Evolutionary conservation across 2,113 vertebrate species (phyloP).

Genomic region (Hirundichthys speculiger): DNA sequence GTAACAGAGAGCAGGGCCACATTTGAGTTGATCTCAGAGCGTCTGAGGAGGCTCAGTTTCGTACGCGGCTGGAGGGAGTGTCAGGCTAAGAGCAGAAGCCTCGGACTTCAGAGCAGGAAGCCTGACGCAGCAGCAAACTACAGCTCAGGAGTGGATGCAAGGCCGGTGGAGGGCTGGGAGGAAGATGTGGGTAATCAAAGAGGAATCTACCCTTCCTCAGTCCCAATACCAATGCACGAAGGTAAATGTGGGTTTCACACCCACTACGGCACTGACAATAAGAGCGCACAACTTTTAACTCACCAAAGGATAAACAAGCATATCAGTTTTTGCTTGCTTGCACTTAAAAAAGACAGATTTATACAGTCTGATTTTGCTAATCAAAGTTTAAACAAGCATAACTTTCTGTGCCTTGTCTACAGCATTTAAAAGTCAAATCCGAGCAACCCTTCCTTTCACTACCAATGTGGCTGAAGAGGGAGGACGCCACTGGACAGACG

Average conservation of each 20-base stretch:
- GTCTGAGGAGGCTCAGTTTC: constrained; percentile 87
- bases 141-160: constrained; percentile 80
- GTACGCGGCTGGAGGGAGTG: constrained; percentile 90
- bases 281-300: constrained; percentile 8
- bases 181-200: constrained; percentile 58
- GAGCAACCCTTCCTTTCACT: constrained; percentile 69
- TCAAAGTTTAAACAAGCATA: not conserved
- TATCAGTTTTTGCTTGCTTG: constrained; percentile 1
- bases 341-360: constrained; percentile 11
- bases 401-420: constrained; percentile 26
- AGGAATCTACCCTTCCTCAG: constrained; percentile 58
- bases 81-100: constrained; percentile 88
- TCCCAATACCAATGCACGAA: constrained; percentile 67
- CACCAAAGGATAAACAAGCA: not conserved
- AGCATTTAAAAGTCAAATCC: constrained; percentile 69
- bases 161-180: constrained; percentile 70
- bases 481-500: constrained; percentile 90
- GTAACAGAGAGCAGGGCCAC: constrained; percentile 87
- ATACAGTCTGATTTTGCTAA: not conserved
- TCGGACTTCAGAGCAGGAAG: constrained; percentile 88
- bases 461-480: constrained; percentile 84
- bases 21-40: constrained; percentile 90
- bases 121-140: constrained; percentile 76
- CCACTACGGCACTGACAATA: constrained; percentile 4
- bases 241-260: constrained; percentile 67